Conservation (phyloP, 2,888 invertebrate species). For the Mimumesa dahlbomi region DNA sequence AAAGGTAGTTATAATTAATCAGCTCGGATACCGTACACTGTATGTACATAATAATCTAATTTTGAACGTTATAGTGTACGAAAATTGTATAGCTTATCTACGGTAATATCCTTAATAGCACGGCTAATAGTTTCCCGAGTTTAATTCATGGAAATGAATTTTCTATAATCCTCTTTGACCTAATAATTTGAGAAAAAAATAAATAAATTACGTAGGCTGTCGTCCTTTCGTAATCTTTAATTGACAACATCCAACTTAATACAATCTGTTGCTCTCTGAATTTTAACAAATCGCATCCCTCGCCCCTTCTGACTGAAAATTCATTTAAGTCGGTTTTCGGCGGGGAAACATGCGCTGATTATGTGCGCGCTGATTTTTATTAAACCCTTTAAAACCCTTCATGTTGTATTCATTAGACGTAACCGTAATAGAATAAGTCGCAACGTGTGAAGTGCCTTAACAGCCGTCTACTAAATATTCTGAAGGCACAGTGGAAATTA, state of each 20-base stretch:
- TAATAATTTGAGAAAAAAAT: too few species aligned
- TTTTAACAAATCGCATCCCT: constrained; percentile 25
- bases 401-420: constrained; percentile 70
- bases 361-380: constrained; percentile 34
- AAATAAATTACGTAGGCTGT: too few species aligned
- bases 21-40: too few species aligned
- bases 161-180: background rate
- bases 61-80: too few species aligned
- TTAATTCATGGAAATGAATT: background rate
- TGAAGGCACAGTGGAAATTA: constrained; percentile 4
- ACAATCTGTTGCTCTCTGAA: constrained; percentile 12
- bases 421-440: constrained; percentile 55
- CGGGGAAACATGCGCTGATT: background rate
- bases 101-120: too few species aligned
- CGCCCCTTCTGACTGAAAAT: constrained; percentile 13
- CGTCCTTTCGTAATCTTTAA: constrained; percentile 17
- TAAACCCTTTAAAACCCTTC: constrained; percentile 53
- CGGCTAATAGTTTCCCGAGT: too few species aligned
- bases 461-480: constrained; percentile 8
- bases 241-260: constrained; percentile 29
- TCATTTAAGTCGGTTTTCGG: constrained; percentile 14
- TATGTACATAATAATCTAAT: too few species aligned
- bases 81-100: too few species aligned
- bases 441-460: constrained; percentile 33
- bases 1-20: too few species aligned